Base-by-base conservation (phyloP, 1,140 invertebrate genomes). In the Matsumurasca onukii region DNA sequence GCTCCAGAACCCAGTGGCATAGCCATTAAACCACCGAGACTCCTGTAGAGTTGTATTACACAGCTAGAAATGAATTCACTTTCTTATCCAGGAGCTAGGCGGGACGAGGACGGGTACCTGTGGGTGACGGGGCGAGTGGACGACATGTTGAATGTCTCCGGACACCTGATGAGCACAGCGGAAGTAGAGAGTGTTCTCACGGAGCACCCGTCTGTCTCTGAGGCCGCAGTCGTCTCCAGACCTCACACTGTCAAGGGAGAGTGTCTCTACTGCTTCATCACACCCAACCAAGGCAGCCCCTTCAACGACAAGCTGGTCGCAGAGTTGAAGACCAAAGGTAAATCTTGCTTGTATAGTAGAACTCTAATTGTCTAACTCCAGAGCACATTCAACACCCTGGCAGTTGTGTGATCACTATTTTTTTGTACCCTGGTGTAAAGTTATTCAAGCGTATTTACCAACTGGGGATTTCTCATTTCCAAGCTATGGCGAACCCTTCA, bases 91-190 rank as follows among this genome's bases (percentile, higher is more conserved):
- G 94, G 95, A 64, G 95, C 94, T 0, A 86, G 86, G 75, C 82
- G 95, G 67, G 97, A 99, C 78, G 84, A 88, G 15, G 97, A 99
- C 80, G 97, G 97, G 1, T 98, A 98, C 79, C 81, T 97, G 20
- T 99, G 96, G 95, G 90, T 99, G 24, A 98, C 97, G 1, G 97
- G 97, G 0, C 86, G 97, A 61, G 92, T 98, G 17, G 97, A 99
- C 79, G 97, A 99, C 76, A 96, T 99, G 94, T 81, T 99, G 61
- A 99, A 99, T 80, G 96, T 99, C 0, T 98, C 95, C 1, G 97
- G 97, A 0, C 97, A 99, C 82, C 81, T 99, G 22, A 91, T 99
- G 85, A 97, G 94, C 66, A 99, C 98, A 0, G 93, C 97, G 0
- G 94, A 99, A 83, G 91, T 95, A 0, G 97, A 99, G 81, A 91